A percentile compares a stretch with the other conserved stretches of the same genome.
Evolutionary conservation across 1,140 invertebrate species (phyloP).

Genomic region (Bombyx mandarina): DNA sequence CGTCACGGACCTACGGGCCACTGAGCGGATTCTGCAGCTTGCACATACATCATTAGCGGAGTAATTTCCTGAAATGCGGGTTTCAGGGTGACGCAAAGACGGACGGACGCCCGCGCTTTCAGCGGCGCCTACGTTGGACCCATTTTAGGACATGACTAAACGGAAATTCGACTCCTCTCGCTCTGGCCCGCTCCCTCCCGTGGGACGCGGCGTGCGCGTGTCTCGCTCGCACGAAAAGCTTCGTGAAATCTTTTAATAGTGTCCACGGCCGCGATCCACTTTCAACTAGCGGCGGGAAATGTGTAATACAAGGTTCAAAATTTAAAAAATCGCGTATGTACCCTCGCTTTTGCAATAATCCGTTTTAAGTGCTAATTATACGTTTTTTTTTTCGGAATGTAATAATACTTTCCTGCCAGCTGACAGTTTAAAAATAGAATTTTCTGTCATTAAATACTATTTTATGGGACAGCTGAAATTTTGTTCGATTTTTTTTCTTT

Average conservation of each 20-base stretch:
- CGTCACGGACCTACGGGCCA: conserved; percentile 38
- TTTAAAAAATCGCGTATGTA: conserved; percentile 30
- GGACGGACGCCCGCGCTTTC: conserved; percentile 64
- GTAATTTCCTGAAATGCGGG: conserved; percentile 63
- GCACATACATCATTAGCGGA: conserved; percentile 33
- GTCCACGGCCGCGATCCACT: conserved; percentile 70
- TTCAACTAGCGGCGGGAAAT: conserved; percentile 66
- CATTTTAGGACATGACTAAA: conserved; percentile 77
- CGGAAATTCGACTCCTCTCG: conserved; percentile 74
- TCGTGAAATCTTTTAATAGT: conserved; percentile 71
- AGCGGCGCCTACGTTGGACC: conserved; percentile 70
- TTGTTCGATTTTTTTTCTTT: too few relatives aligned
- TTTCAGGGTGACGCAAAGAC: conserved; percentile 63
- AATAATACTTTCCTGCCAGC: too few relatives aligned
- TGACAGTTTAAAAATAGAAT: not conserved
- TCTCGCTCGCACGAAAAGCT: conserved; percentile 65
- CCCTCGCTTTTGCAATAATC: too few relatives aligned
- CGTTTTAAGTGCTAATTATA: too few relatives aligned
- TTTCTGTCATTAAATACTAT: too few relatives aligned
- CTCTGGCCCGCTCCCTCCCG: conserved; percentile 61
- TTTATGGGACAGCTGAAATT: too few relatives aligned
- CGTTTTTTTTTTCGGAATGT: too few relatives aligned
- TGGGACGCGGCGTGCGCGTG: conserved; percentile 41
- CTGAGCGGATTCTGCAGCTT: conserved; percentile 26
- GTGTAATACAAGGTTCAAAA: conserved; percentile 36